Evolutionary conservation across 2,113 vertebrate species (phyloP).

Genomic region (Aphelocoma coerulescens): DNA sequence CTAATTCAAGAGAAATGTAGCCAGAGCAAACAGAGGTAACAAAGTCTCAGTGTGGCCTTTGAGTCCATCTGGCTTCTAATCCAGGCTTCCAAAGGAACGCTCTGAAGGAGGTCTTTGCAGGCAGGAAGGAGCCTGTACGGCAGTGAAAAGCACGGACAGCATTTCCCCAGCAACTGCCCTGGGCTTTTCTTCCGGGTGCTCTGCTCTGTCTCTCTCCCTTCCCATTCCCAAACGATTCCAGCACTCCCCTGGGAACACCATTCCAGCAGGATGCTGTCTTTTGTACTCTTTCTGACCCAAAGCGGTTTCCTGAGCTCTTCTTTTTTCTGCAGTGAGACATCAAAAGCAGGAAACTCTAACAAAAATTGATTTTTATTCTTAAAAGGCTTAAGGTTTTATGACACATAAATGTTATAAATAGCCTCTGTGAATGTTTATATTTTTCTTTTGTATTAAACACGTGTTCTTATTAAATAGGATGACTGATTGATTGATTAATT

Average conservation of each 20-base stretch:
- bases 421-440: background rate
- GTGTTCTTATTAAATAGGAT: background rate
- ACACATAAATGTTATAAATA: background rate
- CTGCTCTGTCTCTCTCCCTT: background rate
- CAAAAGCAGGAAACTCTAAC: background rate
- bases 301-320: background rate
- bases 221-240: background rate
- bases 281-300: background rate
- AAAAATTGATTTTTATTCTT: background rate
- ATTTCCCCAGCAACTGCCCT: background rate
- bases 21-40: background rate
- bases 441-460: background rate
- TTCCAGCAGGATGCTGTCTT: background rate
- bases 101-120: background rate
- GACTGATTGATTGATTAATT: background rate
- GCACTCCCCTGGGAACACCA: background rate
- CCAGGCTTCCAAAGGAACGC: background rate
- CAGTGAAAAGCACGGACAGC: accelerated
- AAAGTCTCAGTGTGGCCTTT: background rate
- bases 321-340: background rate
- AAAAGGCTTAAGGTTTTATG: background rate
- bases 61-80: background rate
- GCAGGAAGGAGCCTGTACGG: background rate
- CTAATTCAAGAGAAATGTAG: background rate
- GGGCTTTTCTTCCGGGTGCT: background rate